Percentiles rank a stretch among this genome's conserved stretches.
These are phyloP conservation scores for Diplodus sargus DNA, from an alignment of 2,797 vertebrate genomes.

Conservation along the genomic window DNA sequence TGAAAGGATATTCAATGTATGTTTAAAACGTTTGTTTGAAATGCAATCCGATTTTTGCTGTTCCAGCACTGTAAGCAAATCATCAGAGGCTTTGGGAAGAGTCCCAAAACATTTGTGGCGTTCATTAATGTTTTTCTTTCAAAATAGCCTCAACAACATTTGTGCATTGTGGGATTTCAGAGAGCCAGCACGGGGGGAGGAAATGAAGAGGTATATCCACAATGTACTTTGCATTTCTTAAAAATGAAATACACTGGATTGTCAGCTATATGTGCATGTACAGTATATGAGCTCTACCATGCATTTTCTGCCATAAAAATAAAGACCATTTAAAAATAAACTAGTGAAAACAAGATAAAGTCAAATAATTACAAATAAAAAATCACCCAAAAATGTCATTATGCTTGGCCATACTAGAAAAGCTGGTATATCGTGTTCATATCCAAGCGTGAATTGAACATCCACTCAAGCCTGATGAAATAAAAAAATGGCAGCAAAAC, in stretches of 20 bases:
- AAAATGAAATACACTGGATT: background rate
- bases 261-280: too few relatives aligned
- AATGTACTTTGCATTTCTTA: background rate
- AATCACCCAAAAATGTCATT: background rate
- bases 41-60: background rate
- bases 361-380: too few relatives aligned
- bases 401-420: background rate
- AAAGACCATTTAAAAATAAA: background rate
- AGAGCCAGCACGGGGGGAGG: background rate
- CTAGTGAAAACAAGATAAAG: background rate
- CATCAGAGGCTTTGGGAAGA: background rate
- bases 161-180: conserved; percentile 14
- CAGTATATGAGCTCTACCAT: background rate
- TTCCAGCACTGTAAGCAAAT: background rate
- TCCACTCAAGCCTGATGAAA: background rate
- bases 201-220: background rate
- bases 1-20: background rate
- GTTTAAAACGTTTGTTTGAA: background rate
- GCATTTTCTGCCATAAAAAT: background rate
- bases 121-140: conserved; percentile 27
- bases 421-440: background rate
- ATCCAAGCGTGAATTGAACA: background rate
- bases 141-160: conserved; percentile 21
- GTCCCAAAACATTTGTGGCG: conserved; percentile 2
- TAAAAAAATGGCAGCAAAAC: background rate